Percentiles rank a stretch among this genome's conserved stretches.
Conservation (phyloP, 2,797 vertebrate species). For the Typhlichthys eigenmanni region DNA sequence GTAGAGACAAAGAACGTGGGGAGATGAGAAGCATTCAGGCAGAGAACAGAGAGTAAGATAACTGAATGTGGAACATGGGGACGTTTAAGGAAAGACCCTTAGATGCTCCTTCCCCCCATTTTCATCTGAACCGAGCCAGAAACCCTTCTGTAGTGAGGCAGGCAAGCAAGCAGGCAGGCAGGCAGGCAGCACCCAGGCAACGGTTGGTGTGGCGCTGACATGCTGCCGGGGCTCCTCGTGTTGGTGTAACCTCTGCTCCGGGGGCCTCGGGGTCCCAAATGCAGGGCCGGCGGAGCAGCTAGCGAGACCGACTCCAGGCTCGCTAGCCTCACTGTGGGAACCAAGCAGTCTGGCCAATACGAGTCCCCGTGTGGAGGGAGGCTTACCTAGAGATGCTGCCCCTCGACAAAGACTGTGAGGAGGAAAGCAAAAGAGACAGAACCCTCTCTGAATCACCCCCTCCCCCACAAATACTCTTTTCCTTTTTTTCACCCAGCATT, state of each 20-base stretch:
- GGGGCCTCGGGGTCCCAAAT: conserved; percentile 62
- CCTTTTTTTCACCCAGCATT: conserved; percentile 58
- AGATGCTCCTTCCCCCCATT: conserved; percentile 23
- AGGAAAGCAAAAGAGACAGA: conserved; percentile 50
- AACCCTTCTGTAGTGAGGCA: conserved; percentile 58
- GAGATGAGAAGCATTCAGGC: conserved; percentile 52
- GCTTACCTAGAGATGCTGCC: conserved; percentile 70
- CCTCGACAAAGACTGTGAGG: conserved; percentile 29
- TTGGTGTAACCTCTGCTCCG: conserved; percentile 82
- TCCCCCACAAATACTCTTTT: conserved; percentile 38
- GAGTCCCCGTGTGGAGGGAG: conserved; percentile 65
- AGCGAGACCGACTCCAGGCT: conserved; percentile 59
- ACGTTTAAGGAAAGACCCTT: conserved; percentile 42
- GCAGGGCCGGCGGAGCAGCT: conserved; percentile 50
- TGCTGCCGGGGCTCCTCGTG: conserved; percentile 73
- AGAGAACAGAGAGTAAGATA: conserved; percentile 23
- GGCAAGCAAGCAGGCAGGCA: too few species aligned
- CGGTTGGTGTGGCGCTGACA: conserved; percentile 78
- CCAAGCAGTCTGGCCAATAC: conserved; percentile 57
- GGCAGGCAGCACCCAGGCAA: conserved; percentile 73
- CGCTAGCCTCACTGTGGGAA: conserved; percentile 70
- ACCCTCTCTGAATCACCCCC: conserved; percentile 14
- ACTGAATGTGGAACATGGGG: conserved; percentile 40
- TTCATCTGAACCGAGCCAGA: conserved; percentile 43
- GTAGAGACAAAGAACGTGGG: conserved; percentile 59